Conservation (phyloP, 2,888 invertebrate species). For the Rosalia funebris region DNA sequence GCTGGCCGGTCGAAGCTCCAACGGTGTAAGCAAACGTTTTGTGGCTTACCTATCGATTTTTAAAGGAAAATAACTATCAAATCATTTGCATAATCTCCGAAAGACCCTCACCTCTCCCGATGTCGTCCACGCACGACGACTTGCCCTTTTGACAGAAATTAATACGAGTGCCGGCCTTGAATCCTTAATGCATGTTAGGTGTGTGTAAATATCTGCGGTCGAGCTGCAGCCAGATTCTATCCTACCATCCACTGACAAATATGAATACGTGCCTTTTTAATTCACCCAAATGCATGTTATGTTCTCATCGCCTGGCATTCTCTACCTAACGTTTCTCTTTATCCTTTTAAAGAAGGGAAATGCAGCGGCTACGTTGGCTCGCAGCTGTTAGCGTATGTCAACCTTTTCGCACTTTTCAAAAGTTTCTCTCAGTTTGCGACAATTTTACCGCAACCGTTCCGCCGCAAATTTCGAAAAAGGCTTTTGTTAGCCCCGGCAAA, state of each 20-base stretch:
- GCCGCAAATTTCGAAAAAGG: neutral
- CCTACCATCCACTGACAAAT: conserved; percentile 18
- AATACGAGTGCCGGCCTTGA: neutral
- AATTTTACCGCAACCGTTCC: neutral
- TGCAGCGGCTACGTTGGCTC: conserved; percentile 24
- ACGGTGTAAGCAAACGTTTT: conserved; percentile 33
- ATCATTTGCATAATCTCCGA: conserved; percentile 22
- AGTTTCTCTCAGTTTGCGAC: neutral
- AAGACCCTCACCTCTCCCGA: neutral
- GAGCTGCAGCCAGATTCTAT: conserved; percentile 11
- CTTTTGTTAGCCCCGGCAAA: too few relatives aligned
- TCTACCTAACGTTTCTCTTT: conserved; percentile 22
- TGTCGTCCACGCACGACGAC: neutral
- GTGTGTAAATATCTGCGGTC: conserved; percentile 18
- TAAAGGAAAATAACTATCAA: conserved; percentile 30
- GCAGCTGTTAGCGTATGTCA: conserved; percentile 35
- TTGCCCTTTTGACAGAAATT: conserved; percentile 8
- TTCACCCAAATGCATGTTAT: conserved; percentile 9
- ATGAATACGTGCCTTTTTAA: conserved; percentile 15
- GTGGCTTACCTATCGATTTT: conserved; percentile 38
- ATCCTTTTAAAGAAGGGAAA: conserved; percentile 23
- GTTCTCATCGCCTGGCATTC: conserved; percentile 2
- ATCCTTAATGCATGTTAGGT: conserved; percentile 12
- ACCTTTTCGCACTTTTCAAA: conserved; percentile 23
- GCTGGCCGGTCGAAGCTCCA: conserved; percentile 21